A percentile compares a stretch with the other conserved stretches of the same genome.
Evolutionary conservation across 2,113 vertebrate genomes (phyloP).

Genomic region (Hippoglossus stenolepis): DNA sequence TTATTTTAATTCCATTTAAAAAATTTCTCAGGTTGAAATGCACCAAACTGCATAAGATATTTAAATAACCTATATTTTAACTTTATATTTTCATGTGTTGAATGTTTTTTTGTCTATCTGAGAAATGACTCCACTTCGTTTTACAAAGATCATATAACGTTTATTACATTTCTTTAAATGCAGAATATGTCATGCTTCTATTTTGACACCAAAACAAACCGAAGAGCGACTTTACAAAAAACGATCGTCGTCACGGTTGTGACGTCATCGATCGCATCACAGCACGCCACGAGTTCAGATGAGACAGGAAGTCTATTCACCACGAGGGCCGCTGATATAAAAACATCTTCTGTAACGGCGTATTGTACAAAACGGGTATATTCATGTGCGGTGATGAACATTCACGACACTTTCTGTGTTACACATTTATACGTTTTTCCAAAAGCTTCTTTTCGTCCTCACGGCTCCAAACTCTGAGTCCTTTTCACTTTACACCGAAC

Average conservation of each 20-base stretch:
- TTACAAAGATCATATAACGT: conserved; percentile 71
- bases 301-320: neutral
- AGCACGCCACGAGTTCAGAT: neutral
- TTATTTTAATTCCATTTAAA: neutral
- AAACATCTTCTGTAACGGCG: neutral
- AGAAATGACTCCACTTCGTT: conserved; percentile 9
- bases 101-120: neutral
- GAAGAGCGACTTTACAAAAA: conserved; percentile 7
- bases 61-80: too few relatives aligned
- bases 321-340: neutral
- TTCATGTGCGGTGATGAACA: neutral
- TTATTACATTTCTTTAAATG: conserved; percentile 65
- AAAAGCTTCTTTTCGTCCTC: too few relatives aligned
- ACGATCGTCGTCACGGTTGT: conserved; percentile 7
- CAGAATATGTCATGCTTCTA: conserved; percentile 54
- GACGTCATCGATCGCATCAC: neutral
- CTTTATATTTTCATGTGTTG: too few relatives aligned
- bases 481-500: neutral
- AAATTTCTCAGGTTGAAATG: too few relatives aligned
- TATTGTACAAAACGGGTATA: neutral
- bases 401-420: neutral
- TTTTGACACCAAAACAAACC: conserved; percentile 43
- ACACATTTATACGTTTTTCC: too few relatives aligned
- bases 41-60: too few relatives aligned
- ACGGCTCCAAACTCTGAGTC: neutral